These are phyloP conservation scores for Atractosteus spatula DNA, from an alignment of 2,113 vertebrate genomes.

Conservation along the genomic window DNA sequence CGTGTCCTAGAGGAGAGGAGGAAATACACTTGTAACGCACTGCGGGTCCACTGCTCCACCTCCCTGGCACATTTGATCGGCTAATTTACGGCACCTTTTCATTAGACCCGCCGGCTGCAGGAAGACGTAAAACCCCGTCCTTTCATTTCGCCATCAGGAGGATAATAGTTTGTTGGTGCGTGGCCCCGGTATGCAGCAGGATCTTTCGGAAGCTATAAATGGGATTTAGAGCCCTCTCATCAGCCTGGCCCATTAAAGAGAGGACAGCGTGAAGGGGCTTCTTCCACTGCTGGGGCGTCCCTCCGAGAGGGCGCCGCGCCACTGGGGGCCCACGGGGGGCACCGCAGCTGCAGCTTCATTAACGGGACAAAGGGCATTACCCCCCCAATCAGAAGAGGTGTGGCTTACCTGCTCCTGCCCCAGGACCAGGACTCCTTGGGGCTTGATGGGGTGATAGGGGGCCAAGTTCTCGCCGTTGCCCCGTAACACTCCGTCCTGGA, in stretches of 20 bases:
- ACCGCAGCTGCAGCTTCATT: no score
- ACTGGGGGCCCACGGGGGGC: no score
- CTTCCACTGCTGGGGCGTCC: no score
- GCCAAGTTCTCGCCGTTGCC: constrained; percentile 91
- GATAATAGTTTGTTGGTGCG: neutral
- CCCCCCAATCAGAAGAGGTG: neutral
- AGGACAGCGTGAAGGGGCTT: no score
- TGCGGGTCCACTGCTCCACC: constrained; percentile 8
- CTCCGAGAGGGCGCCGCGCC: no score
- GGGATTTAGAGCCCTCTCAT: no score
- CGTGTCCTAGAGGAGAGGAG: constrained; percentile 72
- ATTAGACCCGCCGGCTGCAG: neutral
- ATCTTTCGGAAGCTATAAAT: no score
- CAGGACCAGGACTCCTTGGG: constrained; percentile 89
- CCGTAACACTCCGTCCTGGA: constrained; percentile 85
- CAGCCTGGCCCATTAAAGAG: no score
- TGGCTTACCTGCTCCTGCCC: constrained; percentile 91
- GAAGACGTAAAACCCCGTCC: neutral
- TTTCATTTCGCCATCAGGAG: neutral
- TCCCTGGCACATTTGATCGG: constrained; percentile 20
- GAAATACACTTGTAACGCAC: no score
- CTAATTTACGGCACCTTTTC: neutral
- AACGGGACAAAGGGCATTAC: no score
- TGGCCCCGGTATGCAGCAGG: no score
- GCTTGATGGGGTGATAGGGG: constrained; percentile 93